Conservation (phyloP, 2,888 invertebrate genomes). For the Philonicus albiceps region DNA sequence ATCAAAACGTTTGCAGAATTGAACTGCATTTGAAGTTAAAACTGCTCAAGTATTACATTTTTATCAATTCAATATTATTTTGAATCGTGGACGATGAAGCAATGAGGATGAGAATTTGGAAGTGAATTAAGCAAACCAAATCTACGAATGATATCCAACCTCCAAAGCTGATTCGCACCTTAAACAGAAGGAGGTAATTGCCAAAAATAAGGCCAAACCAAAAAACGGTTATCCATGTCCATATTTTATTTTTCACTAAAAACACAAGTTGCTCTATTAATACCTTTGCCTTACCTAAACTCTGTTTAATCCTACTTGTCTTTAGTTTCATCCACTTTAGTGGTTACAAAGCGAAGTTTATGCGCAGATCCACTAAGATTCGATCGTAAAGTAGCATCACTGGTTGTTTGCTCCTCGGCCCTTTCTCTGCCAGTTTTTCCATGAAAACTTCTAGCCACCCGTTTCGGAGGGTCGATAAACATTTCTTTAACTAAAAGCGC, state of each 20-base stretch:
- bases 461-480: conserved; percentile 66
- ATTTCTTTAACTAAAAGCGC: conserved; percentile 65
- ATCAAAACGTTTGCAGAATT: too few species aligned
- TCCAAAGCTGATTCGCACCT: too few species aligned
- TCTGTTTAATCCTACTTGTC: not conserved
- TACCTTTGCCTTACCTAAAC: not conserved
- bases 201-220: not conserved
- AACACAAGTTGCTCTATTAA: not conserved
- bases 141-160: too few species aligned
- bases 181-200: too few species aligned
- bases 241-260: not conserved
- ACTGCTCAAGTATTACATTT: too few species aligned
- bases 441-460: conserved; percentile 63
- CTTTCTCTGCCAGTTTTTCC: conserved; percentile 53
- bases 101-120: too few species aligned
- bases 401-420: not conserved
- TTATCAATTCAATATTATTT: too few species aligned
- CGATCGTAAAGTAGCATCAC: not conserved
- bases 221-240: not conserved
- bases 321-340: conserved; percentile 22
- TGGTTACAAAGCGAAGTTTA: conserved; percentile 14
- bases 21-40: too few species aligned
- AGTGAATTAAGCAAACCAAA: too few species aligned
- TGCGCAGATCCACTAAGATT: not conserved
- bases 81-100: too few species aligned